Conservation (phyloP, 2,797 vertebrate species). For the Phataginus tricuspis region DNA sequence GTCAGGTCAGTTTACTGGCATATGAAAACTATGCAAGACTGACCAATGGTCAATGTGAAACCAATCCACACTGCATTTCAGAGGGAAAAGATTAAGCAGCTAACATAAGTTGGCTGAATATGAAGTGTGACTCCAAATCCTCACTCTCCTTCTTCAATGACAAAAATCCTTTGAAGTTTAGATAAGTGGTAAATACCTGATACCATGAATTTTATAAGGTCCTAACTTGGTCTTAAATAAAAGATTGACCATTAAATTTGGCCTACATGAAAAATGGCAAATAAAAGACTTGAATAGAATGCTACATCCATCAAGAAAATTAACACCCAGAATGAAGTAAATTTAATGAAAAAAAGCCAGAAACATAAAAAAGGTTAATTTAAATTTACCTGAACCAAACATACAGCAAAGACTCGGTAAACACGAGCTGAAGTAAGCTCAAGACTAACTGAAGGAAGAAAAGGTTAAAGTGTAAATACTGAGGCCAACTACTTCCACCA, state of each 20-base stretch:
- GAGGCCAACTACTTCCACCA: neutral
- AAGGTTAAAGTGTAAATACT: neutral
- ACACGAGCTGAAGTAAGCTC: neutral
- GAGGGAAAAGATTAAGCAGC: neutral
- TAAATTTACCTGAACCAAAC: neutral
- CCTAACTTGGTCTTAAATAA: slow-evolving; percentile 20
- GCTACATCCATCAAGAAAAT: neutral
- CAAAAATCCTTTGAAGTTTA: neutral
- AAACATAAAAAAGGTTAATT: slow-evolving; percentile 24
- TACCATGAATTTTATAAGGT: slow-evolving; percentile 18
- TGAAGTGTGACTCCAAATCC: neutral
- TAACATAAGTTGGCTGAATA: neutral
- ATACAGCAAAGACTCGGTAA: neutral
- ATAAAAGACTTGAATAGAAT: slow-evolving; percentile 21
- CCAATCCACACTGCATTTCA: neutral
- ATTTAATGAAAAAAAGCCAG: slow-evolving; percentile 7
- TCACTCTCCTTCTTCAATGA: neutral
- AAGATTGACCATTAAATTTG: neutral
- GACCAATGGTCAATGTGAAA: neutral
- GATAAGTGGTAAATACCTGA: slow-evolving; percentile 34
- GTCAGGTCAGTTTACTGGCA: neutral
- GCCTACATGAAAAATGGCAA: neutral
- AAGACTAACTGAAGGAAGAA: neutral
- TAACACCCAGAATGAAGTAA: slow-evolving; percentile 23
- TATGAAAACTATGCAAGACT: neutral